Base-by-base conservation (phyloP, 2,888 invertebrate genomes). In the Caprella mutica region DNA sequence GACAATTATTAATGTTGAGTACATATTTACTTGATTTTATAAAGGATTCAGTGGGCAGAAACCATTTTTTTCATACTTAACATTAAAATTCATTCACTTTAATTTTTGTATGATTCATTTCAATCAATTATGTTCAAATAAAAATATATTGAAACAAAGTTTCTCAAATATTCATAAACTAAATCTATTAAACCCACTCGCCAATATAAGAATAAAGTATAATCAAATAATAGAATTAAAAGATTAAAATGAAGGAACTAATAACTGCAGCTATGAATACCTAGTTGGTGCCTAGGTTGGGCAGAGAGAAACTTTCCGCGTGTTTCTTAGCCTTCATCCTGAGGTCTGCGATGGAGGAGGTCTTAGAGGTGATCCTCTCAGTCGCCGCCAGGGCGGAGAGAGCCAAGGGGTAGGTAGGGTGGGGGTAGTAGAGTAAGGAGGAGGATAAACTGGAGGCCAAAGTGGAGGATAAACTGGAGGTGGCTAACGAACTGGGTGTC, bases 261-360 rank as follows among this genome's bases (percentile, higher is more conserved):
- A n/a, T n/a, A n/a, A n/a, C n/a, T n/a, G n/a, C n/a, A n/a, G n/a
- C n/a, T 14, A 39, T 14, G 17, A 29, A 19, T 24, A 42, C 38
- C 39, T 59, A 63, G 19, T 56, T 56, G 48, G 51, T 56, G 19
- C 46, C 30, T 12, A 55, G 55, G 55, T 52, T 61, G 40, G 59
- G 50, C 4, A 74, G 68, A n/a, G 77, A 90, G 53, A 93, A 75
- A 0, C 91, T 88, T 68, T 92, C 92, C 29, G 92, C 86, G 74
- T 93, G 93, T 68, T 90, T 84, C 71, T 88, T 84, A 21, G 94
- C 93, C 74, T 94, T 94, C 66, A 93, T 79, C 68, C 94, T 78
- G 56, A 94, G 78, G 75, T 94, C 94, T 0, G 92, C 93, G 71
- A 94, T 93, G 72, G 91, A 92, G 21, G 90, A 91, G 69, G 87